Conservation (phyloP, 2,113 vertebrate genomes). For the Cichladusa arquata region DNA sequence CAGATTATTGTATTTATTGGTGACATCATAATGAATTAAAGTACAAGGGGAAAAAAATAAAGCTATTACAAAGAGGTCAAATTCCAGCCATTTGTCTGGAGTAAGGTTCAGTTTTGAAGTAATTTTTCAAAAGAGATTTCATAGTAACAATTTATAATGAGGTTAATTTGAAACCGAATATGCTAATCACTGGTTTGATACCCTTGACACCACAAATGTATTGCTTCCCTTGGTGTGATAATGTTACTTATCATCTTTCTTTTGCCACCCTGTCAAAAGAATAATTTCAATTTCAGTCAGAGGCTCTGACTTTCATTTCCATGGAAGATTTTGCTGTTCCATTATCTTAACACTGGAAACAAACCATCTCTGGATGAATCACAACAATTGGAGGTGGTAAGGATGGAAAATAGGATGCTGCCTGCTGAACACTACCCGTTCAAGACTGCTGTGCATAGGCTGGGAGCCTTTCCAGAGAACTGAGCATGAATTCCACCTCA, state of each 20-base stretch:
- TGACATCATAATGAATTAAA: conserved; percentile 23
- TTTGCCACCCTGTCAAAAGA: not conserved
- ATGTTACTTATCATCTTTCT: not conserved
- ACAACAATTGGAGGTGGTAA: not conserved
- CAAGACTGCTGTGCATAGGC: not conserved
- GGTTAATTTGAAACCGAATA: conserved; percentile 13
- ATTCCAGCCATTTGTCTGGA: conserved; percentile 25
- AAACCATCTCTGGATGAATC: not conserved
- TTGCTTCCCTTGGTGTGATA: not conserved
- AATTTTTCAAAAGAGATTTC: conserved; percentile 29
- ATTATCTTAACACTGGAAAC: not conserved
- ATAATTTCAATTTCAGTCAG: not conserved
- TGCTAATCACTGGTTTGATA: conserved; percentile 4
- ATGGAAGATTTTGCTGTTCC: not conserved
- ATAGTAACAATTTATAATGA: not conserved
- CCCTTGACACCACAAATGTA: not conserved
- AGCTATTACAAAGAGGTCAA: conserved; percentile 34
- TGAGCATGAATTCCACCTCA: not conserved
- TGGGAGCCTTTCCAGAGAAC: not conserved
- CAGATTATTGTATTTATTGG: conserved; percentile 24
- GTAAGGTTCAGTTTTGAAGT: not conserved
- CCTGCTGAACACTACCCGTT: not conserved
- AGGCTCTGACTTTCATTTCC: not conserved
- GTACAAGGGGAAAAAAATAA: conserved; percentile 4
- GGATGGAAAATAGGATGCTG: not conserved